Percentiles rank a stretch among this genome's conserved stretches.
These are phyloP conservation scores for Melanotaenia boesemani DNA, from an alignment of 2,797 vertebrate genomes.

Conservation along the genomic window DNA sequence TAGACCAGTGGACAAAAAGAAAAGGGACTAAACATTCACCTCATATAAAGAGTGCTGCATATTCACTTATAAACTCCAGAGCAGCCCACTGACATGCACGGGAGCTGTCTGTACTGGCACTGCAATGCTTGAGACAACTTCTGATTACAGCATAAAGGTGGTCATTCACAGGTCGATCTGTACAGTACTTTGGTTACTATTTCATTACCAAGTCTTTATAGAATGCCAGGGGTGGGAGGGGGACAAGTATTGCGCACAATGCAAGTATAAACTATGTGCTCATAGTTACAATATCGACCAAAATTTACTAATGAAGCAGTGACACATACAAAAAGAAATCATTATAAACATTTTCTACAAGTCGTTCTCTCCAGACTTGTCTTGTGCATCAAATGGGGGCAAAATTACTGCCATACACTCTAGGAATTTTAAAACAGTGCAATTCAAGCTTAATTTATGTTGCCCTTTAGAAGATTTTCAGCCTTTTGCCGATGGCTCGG, in stretches of 20 bases:
- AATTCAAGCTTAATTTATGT: constrained; percentile 35
- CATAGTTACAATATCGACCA: constrained; percentile 42
- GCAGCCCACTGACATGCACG: constrained; percentile 33
- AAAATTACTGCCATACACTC: constrained; percentile 34
- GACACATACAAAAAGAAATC: constrained; percentile 21
- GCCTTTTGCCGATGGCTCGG: constrained; percentile 66
- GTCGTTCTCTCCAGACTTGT: constrained; percentile 47
- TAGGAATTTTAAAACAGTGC: constrained; percentile 48
- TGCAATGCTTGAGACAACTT: constrained; percentile 24
- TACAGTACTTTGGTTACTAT: constrained; percentile 76
- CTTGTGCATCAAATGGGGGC: constrained; percentile 60
- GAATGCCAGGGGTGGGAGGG: constrained; percentile 30
- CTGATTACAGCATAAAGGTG: constrained; percentile 64
- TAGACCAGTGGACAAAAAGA: constrained; percentile 20
- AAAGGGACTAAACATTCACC: constrained; percentile 57
- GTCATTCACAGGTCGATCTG: constrained; percentile 71
- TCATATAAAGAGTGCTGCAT: constrained; percentile 58
- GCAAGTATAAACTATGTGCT: constrained; percentile 60
- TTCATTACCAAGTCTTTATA: constrained; percentile 43
- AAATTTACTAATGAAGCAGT: constrained; percentile 45
- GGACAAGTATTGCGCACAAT: constrained; percentile 22
- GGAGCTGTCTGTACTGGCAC: constrained; percentile 34
- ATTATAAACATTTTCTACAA: constrained; percentile 24
- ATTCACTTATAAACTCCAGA: constrained; percentile 26
- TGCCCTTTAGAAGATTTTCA: constrained; percentile 75